Evolutionary conservation across 2,113 vertebrate genomes (phyloP).

Genomic region (Arvicanthis niloticus): DNA sequence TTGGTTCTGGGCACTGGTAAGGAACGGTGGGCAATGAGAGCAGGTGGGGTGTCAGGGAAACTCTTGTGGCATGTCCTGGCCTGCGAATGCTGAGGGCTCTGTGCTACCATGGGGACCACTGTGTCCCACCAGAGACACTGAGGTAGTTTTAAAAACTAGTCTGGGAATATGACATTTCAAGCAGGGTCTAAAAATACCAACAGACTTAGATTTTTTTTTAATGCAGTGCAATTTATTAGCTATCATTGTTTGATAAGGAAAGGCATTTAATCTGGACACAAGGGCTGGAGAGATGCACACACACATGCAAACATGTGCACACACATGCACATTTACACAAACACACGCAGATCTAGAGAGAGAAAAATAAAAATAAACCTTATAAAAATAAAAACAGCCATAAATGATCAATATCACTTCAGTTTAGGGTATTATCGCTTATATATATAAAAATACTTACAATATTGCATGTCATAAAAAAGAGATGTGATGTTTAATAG

Average conservation of each 20-base stretch:
- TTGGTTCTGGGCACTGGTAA: not conserved
- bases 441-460: not conserved
- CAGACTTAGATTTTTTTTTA: not conserved
- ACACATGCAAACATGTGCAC: not conserved
- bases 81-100: not conserved
- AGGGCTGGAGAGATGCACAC: not conserved
- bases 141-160: not conserved
- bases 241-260: not conserved
- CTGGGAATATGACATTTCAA: not conserved
- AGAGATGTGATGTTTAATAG: not conserved
- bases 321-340: not conserved
- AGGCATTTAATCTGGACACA: not conserved
- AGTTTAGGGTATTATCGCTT: not conserved
- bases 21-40: not conserved
- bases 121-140: fast-evolving
- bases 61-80: not conserved
- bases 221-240: not conserved
- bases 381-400: not conserved
- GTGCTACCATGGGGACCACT: fast-evolving
- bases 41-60: fast-evolving
- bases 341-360: not conserved
- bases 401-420: not conserved
- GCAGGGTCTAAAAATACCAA: not conserved
- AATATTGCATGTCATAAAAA: conserved; percentile 11
- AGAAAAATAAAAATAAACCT: not conserved